phyloP scores from a whole-genome alignment of 1,140 invertebrate genomes.

The Goniozus legneri region DNA sequence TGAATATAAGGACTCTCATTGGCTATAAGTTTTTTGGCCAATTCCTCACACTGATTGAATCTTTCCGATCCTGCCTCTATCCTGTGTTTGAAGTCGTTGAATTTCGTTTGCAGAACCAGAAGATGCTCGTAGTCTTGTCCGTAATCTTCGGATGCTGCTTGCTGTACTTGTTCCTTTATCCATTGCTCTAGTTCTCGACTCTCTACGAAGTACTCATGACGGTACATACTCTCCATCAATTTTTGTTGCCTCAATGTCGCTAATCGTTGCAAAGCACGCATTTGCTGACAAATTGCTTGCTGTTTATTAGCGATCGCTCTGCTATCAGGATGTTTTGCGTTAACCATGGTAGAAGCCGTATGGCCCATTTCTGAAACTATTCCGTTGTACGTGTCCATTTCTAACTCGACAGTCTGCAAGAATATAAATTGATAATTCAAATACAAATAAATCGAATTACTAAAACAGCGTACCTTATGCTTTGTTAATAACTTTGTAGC shows the following conservation, averaged over 20 bases:
- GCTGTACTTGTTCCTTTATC: slow-evolving; percentile 90
- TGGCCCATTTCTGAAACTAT: slow-evolving; percentile 91
- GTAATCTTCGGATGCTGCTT: slow-evolving; percentile 91
- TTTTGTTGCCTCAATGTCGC: slow-evolving; percentile 77
- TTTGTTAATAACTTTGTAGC: slow-evolving; percentile 88
- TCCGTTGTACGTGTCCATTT: slow-evolving; percentile 89
- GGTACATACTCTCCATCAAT: slow-evolving; percentile 85
- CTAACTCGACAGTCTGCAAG: slow-evolving; percentile 77
- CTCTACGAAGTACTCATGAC: slow-evolving; percentile 92
- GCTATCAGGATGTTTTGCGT: slow-evolving; percentile 73
- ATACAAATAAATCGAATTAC: too few species aligned
- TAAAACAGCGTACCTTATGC: slow-evolving; percentile 68
- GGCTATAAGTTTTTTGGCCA: slow-evolving; percentile 85
- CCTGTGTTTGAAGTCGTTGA: slow-evolving; percentile 91
- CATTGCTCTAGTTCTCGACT: slow-evolving; percentile 88
- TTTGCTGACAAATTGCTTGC: slow-evolving; percentile 70
- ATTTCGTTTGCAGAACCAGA: slow-evolving; percentile 83
- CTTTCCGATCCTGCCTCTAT: slow-evolving; percentile 89
- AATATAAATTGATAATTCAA: slow-evolving; percentile 7
- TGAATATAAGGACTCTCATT: slow-evolving; percentile 85
- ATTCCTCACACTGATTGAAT: slow-evolving; percentile 88
- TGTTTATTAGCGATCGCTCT: slow-evolving; percentile 77
- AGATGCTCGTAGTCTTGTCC: slow-evolving; percentile 97
- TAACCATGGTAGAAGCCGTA: slow-evolving; percentile 75
- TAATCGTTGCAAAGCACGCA: slow-evolving; percentile 77